Evolutionary conservation across 2,888 invertebrate species (phyloP), one percentile per base, ranked within the genome.

Genomic region (Apodemia duryi): DNA sequence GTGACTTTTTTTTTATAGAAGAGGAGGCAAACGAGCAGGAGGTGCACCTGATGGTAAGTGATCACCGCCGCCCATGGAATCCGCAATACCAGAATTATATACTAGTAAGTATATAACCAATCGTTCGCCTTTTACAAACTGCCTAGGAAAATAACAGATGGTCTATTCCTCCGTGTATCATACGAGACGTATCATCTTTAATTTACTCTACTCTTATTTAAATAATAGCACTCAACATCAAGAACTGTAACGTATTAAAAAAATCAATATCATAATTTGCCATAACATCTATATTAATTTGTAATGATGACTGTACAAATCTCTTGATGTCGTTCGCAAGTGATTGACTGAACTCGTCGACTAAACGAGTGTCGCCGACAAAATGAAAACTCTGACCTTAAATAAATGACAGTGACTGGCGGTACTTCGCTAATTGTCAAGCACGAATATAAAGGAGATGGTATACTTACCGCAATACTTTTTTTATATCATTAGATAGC

Each of bases 351-450:
- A 62, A 63, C 63, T 52, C 67, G 63, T 63, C 63, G 66, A 66
- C 64, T 67, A 57, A 69, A 66, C 71, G 68, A 70, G 67, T 72
- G 75, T 71, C 71, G 67, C 66, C 66, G 52, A 38, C 38, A 38
- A 70, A 77, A 73, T 77, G 76, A 77, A 74, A 78, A 77, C 66
- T 74, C 73, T 64, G 79, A 74, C 78, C 73, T 72, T 71, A 77
- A 80, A 83, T 78, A 81, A 84, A 85, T 80, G 80, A 77, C 73
- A 74, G 75, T 85, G 87, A 87, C 88, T 85, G 49, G 69, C 66
- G 67, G 43, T 52, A 63, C 54, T 54, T 54, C 57, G 60, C 74
- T 82, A 82, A 82, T 79, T 80, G 82, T 76, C 76, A 75, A 74
- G 66, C 70, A 38, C 57, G 11, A 29, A 21, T 62, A 38, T 69